Conservation (phyloP, 2,888 invertebrate species). For the Aphodius granarius region DNA sequence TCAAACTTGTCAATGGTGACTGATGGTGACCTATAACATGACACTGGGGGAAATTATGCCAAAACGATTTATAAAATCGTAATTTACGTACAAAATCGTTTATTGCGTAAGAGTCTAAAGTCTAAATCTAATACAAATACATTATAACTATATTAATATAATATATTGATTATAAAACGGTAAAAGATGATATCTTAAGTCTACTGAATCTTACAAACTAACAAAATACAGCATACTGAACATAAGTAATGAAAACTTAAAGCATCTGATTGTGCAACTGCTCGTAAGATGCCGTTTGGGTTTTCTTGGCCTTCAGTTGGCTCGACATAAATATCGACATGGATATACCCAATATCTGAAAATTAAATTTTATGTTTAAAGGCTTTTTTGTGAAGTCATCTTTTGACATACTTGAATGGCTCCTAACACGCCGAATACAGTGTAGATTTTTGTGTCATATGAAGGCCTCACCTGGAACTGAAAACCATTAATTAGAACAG, state of each 20-base stretch:
- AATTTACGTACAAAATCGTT: too few species aligned
- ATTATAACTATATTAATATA: too few species aligned
- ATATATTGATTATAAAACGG: neutral
- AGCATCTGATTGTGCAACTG: neutral
- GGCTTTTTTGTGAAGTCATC: too few species aligned
- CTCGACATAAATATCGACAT: neutral
- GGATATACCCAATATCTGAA: neutral
- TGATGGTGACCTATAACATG: too few species aligned
- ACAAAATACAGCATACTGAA: too few species aligned
- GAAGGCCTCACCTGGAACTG: neutral
- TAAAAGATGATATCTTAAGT: neutral
- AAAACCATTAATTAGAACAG: neutral
- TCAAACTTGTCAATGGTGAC: too few species aligned
- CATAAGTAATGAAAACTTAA: neutral
- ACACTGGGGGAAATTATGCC: too few species aligned
- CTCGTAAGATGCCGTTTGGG: neutral
- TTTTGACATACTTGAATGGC: neutral
- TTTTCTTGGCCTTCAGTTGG: neutral
- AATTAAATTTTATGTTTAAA: neutral
- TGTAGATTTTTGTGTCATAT: neutral
- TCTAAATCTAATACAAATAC: too few species aligned
- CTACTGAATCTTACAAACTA: neutral
- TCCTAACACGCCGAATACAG: neutral
- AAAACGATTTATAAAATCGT: too few species aligned
- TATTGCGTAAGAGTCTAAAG: too few species aligned